Evolutionary conservation across 2,888 invertebrate species (phyloP).

Genomic region (Pardosa pseudoannulata): DNA sequence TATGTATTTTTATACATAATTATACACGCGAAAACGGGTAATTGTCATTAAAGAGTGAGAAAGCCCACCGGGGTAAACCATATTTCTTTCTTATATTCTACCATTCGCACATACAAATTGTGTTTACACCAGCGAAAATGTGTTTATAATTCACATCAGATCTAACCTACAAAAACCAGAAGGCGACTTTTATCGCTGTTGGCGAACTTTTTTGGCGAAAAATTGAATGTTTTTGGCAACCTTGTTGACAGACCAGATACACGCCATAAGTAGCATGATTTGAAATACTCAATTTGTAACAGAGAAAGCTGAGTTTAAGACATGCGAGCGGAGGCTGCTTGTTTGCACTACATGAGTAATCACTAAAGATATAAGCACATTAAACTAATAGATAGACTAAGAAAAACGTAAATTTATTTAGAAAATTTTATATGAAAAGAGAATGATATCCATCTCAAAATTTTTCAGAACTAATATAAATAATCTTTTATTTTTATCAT

Average conservation of each 20-base stretch:
- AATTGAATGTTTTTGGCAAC: neutral
- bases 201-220: neutral
- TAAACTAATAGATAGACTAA: too few species aligned
- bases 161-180: neutral
- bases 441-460: neutral
- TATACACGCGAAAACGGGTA: too few species aligned
- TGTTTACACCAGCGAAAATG: too few species aligned
- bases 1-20: too few species aligned
- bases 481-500: neutral
- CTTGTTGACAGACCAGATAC: constrained; percentile 17
- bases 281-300: constrained; percentile 18
- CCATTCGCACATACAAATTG: too few species aligned
- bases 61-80: too few species aligned
- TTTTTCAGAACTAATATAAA: neutral
- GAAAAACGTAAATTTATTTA: neutral
- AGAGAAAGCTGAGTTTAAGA: constrained; percentile 14
- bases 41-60: too few species aligned
- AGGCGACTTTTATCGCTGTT: neutral
- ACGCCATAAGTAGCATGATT: neutral
- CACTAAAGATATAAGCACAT: too few species aligned
- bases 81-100: too few species aligned
- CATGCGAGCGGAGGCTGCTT: neutral
- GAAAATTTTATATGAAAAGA: neutral
- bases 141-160: too few species aligned
- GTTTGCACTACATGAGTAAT: neutral